Evolutionary conservation across 2,797 vertebrate genomes (phyloP), one percentile per base, ranked within the genome.

Genomic region (Lepilemur ruficaudatus): DNA sequence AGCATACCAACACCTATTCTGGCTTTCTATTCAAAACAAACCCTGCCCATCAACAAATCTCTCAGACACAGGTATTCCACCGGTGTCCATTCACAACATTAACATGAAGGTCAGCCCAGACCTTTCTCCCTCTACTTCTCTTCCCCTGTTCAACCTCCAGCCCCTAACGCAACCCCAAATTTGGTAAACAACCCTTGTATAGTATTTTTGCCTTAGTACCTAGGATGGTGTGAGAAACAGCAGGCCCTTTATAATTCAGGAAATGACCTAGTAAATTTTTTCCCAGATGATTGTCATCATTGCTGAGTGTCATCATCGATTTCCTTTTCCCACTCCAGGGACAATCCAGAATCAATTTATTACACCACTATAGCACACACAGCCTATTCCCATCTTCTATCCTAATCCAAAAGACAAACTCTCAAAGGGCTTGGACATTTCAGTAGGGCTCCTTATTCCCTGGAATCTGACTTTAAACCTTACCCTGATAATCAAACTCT

Each of bases 391-490:
- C 63, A 50, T 75, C 38, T 85, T 61, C 32, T 14, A 84, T 30
- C n/a, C 55, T 78, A 38, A 81, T 46, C 35, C 23, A 35, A 92
- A 89, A 82, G 32, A 2, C 13, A 59, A 72, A 65, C 35, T 92
- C 28, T 93, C n/a, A 86, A 79, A 43, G 9, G 25, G n/a, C 43
- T 41, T 43, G 15, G 72, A n/a, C 14, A 13, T 72, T 94, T 95
- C 38, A 35, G 12, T 28, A 75, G 8, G 25, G 15, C 18, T 69
- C 17, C 50, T 35, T 83, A 12, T 17, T 1, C n/a, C 15, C 32
- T 70, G 38, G 38, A 57, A 63, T 69, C 41, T 82, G 23, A 85
- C 88, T 95, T 93, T 32, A 93, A 93, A 76, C 52, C 35, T 86
- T 57, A 90, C 14, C 43, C 18, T 43, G 22, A 92, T 41, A 63